Evolutionary conservation across 2,113 vertebrate genomes (phyloP).

Genomic region (Neoarius graeffei): DNA sequence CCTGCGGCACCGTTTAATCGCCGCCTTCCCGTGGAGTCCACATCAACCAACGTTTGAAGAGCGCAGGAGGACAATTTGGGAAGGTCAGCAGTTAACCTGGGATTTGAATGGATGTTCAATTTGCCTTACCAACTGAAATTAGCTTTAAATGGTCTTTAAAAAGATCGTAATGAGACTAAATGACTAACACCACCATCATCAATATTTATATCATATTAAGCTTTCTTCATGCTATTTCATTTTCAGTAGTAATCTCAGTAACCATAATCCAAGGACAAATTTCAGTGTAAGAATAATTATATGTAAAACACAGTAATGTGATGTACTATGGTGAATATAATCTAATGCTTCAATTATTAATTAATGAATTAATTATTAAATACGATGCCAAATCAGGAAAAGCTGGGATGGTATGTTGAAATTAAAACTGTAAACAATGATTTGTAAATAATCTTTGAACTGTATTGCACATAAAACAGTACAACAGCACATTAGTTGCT

Average conservation of each 20-base stretch:
- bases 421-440: no score
- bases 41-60: neutral
- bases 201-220: neutral
- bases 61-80: neutral
- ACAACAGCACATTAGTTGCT: no score
- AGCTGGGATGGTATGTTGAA: no score
- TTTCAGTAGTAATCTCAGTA: neutral
- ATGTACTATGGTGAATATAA: neutral
- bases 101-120: constrained; percentile 40
- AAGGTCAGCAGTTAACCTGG: constrained; percentile 49
- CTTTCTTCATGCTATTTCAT: no score
- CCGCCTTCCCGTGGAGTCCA: constrained; percentile 31
- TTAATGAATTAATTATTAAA: neutral
- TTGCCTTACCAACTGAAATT: constrained; percentile 20
- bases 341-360: neutral
- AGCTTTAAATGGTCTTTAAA: constrained; percentile 22
- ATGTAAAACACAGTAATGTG: neutral
- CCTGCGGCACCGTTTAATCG: constrained; percentile 41
- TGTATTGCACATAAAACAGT: no score
- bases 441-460: no score
- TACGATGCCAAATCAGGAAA: no score
- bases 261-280: neutral
- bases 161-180: neutral
- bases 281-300: neutral
- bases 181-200: neutral